Conservation (phyloP, 2,888 invertebrate species). For the Phaonia tiefii region DNA sequence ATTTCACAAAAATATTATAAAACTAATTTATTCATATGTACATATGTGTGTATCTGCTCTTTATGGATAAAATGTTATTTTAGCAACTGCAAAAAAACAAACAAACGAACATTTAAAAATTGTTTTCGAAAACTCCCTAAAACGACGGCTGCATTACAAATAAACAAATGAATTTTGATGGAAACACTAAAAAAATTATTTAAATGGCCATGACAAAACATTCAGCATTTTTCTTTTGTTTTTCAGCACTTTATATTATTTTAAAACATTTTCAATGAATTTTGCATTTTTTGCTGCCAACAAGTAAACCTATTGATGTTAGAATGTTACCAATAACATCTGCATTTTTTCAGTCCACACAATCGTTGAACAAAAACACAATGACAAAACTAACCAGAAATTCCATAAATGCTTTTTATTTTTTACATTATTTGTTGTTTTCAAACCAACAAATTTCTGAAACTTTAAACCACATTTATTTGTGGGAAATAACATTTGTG, state of each 20-base stretch:
- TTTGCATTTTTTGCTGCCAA: not conserved
- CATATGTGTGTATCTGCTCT: not conserved
- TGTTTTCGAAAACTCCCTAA: not conserved
- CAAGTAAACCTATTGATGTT: not conserved
- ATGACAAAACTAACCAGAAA: not conserved
- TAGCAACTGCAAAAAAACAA: not conserved
- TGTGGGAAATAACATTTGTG: slow-evolving; percentile 4
- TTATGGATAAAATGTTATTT: not conserved
- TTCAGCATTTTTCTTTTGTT: too few species aligned
- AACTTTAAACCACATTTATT: slow-evolving; percentile 5
- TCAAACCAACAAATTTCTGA: not conserved
- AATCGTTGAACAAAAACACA: not conserved
- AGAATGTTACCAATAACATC: not conserved
- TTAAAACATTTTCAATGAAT: not conserved
- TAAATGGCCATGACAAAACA: slow-evolving; percentile 2
- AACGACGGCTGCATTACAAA: not conserved
- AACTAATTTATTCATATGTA: not conserved
- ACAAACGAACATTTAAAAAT: not conserved
- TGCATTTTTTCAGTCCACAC: not conserved
- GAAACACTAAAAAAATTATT: not conserved
- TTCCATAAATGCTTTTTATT: not conserved
- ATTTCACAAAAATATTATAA: too few species aligned
- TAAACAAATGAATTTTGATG: not conserved
- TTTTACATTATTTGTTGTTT: too few species aligned
- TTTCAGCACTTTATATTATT: too few species aligned